phyloP scores from a whole-genome alignment of 1,140 invertebrate genomes.

The Ylistrum balloti region DNA sequence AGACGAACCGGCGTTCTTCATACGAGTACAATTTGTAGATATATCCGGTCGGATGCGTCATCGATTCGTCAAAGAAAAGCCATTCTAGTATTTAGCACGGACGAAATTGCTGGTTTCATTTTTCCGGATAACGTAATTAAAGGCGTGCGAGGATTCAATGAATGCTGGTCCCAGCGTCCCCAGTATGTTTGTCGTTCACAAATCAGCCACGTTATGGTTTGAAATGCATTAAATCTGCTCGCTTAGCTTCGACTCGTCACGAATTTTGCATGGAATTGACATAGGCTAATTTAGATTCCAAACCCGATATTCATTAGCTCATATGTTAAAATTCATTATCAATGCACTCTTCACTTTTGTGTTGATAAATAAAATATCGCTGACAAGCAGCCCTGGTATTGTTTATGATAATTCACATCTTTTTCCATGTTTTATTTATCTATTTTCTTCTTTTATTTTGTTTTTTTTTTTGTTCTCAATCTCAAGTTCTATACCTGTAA shows the following conservation, averaged over 20 bases:
- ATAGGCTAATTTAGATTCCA: too few relatives aligned
- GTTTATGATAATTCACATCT: too few relatives aligned
- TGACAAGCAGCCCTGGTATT: too few relatives aligned
- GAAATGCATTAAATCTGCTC: neutral
- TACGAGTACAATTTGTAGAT: conserved; percentile 29
- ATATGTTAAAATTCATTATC: too few relatives aligned
- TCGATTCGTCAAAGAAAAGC: conserved; percentile 18
- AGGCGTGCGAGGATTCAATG: conserved; percentile 24
- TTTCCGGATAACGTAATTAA: conserved; percentile 39
- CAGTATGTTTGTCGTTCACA: conserved; percentile 1
- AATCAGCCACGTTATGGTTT: neutral
- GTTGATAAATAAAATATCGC: too few relatives aligned
- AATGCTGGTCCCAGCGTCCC: neutral
- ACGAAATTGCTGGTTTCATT: conserved; percentile 38
- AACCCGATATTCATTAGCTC: too few relatives aligned
- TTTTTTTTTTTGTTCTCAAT: too few relatives aligned
- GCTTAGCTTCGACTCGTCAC: neutral
- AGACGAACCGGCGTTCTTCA: neutral
- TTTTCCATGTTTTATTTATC: too few relatives aligned
- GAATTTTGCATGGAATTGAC: neutral
- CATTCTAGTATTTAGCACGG: conserved; percentile 16
- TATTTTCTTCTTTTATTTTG: too few relatives aligned
- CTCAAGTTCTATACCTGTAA: too few relatives aligned
- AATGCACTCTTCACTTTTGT: too few relatives aligned
- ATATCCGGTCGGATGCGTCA: conserved; percentile 30